phyloP scores from a whole-genome alignment of 2,888 invertebrate species.

The Diadromus collaris region DNA sequence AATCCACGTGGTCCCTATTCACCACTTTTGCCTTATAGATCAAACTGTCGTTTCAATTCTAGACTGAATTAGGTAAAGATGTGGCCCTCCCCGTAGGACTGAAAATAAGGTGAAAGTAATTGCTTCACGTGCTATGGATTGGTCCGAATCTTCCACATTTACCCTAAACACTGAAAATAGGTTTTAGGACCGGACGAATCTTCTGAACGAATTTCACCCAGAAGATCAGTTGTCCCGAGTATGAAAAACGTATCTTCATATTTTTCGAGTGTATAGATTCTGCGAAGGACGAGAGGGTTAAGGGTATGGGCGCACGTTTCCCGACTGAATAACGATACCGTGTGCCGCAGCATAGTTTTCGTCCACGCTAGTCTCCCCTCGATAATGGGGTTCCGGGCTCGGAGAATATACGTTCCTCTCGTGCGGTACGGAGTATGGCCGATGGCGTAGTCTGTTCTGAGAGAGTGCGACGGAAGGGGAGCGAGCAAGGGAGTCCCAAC shows the following conservation, averaged over 20 bases:
- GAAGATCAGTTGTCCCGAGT: slow-evolving; percentile 8
- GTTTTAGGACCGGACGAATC: background rate
- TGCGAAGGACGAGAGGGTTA: background rate
- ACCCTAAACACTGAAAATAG: background rate
- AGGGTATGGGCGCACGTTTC: slow-evolving; percentile 19
- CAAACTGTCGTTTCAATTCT: background rate
- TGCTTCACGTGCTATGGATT: too few relatives aligned
- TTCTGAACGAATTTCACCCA: slow-evolving; percentile 19
- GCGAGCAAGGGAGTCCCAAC: slow-evolving; percentile 2
- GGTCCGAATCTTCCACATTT: too few relatives aligned
- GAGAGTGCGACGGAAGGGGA: slow-evolving; percentile 12
- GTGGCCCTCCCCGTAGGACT: background rate
- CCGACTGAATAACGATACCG: slow-evolving; percentile 43
- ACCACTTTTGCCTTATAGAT: too few relatives aligned
- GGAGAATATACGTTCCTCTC: slow-evolving; percentile 49
- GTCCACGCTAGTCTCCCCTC: slow-evolving; percentile 29
- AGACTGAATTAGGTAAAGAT: background rate
- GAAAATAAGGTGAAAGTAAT: background rate
- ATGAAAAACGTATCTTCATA: slow-evolving; percentile 28
- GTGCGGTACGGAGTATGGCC: slow-evolving; percentile 24
- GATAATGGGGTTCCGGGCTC: slow-evolving; percentile 53
- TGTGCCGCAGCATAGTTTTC: slow-evolving; percentile 54
- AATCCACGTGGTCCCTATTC: too few relatives aligned
- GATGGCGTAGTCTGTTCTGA: slow-evolving; percentile 34
- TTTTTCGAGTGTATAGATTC: slow-evolving; percentile 28